Conservation (phyloP, 2,888 invertebrate species). For the Nomada fucata region DNA sequence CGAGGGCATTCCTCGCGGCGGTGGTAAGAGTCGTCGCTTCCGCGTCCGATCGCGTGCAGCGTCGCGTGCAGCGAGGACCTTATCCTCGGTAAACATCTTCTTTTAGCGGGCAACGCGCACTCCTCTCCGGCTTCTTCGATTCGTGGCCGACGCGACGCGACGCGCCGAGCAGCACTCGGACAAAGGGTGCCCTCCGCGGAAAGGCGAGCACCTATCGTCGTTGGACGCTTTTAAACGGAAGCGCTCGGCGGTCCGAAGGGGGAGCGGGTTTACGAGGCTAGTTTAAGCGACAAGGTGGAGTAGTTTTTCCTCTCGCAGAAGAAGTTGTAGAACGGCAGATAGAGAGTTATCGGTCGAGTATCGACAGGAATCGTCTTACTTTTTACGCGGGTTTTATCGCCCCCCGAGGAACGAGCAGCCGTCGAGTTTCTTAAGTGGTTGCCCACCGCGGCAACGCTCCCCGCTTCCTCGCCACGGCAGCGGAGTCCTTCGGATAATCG, state of each 20-base stretch:
- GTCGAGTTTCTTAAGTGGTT: slow-evolving; percentile 36
- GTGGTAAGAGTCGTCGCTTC: slow-evolving; percentile 5
- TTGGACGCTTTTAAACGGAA: background rate
- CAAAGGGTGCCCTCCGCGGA: too few relatives aligned
- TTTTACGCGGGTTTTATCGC: slow-evolving; percentile 54
- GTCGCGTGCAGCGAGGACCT: slow-evolving; percentile 55
- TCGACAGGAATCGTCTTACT: slow-evolving; percentile 27
- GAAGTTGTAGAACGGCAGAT: slow-evolving; percentile 4
- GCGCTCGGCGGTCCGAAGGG: background rate
- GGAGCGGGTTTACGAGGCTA: background rate
- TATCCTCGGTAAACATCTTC: slow-evolving; percentile 64
- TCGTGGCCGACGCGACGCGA: background rate
- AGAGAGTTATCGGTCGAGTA: slow-evolving; percentile 28
- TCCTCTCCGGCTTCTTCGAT: slow-evolving; percentile 6
- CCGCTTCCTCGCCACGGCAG: too few relatives aligned
- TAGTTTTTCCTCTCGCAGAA: background rate
- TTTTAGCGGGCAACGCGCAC: slow-evolving; percentile 31
- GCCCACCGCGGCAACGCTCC: slow-evolving; percentile 33
- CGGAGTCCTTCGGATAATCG: slow-evolving; percentile 32
- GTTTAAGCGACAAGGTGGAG: slow-evolving; percentile 4
- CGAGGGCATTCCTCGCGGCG: slow-evolving; percentile 15
- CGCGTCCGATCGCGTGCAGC: slow-evolving; percentile 49
- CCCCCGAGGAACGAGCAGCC: background rate
- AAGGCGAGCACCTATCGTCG: background rate
- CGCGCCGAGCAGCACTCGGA: background rate